Conservation (phyloP, 2,888 invertebrate genomes). For the Lepeophtheirus nordmannii region DNA sequence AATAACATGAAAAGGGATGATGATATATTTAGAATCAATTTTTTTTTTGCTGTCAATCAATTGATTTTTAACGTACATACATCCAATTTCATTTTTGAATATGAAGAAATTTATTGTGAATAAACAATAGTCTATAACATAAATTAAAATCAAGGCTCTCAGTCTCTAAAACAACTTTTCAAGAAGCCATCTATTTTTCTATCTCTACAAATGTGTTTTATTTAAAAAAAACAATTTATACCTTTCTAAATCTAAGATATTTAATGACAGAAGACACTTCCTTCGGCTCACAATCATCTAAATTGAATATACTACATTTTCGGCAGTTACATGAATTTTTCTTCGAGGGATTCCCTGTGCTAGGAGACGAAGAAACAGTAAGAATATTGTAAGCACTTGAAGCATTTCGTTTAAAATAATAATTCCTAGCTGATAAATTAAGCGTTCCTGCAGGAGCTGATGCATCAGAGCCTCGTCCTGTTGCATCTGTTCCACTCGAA, state of each 20-base stretch:
- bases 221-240: background rate
- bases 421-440: background rate
- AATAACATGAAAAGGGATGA: too few relatives aligned
- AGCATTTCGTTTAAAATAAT: background rate
- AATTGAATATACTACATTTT: slow-evolving; percentile 20
- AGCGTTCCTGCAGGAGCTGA: background rate
- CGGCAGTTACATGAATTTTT: slow-evolving; percentile 17
- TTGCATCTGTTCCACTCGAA: slow-evolving; percentile 1
- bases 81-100: too few relatives aligned
- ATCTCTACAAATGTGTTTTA: background rate
- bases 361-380: background rate
- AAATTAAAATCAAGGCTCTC: too few relatives aligned
- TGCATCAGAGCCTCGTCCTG: slow-evolving; percentile 3
- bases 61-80: too few relatives aligned
- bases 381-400: slow-evolving; percentile 4
- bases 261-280: slow-evolving; percentile 18
- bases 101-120: too few relatives aligned
- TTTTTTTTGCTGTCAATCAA: too few relatives aligned
- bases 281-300: slow-evolving; percentile 21
- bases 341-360: slow-evolving; percentile 7
- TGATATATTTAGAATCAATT: too few relatives aligned
- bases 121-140: too few relatives aligned
- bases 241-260: slow-evolving; percentile 23
- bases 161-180: too few relatives aligned
- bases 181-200: too few relatives aligned